phyloP scores from a whole-genome alignment of 2,888 invertebrate species.

The Parochlus steinenii region DNA sequence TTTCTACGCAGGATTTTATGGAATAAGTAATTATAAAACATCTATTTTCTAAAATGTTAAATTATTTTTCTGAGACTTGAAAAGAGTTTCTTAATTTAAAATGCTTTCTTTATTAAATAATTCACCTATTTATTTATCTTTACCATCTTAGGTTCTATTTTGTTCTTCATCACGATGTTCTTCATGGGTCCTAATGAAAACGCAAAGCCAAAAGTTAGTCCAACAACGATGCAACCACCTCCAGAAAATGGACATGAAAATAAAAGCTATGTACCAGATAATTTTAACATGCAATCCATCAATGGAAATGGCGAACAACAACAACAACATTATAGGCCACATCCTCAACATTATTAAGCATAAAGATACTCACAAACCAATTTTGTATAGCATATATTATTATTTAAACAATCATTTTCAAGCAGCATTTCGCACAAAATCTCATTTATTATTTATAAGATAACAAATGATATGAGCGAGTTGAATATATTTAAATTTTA shows the following conservation, averaged over 20 bases:
- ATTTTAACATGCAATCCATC: too few species aligned
- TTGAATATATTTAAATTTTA: too few species aligned
- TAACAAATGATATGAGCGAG: too few species aligned
- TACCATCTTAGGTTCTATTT: conserved; percentile 46
- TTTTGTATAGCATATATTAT: too few species aligned
- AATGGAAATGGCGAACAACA: too few species aligned
- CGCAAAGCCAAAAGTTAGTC: background rate
- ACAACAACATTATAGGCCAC: too few species aligned
- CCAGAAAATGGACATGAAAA: conserved; percentile 3
- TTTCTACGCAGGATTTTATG: conserved; percentile 77
- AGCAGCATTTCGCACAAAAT: too few species aligned
- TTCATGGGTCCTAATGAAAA: conserved; percentile 59
- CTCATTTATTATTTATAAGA: too few species aligned
- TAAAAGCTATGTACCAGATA: conserved; percentile 4
- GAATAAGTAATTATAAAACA: conserved; percentile 63
- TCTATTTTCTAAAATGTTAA: too few species aligned
- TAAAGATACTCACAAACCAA: too few species aligned
- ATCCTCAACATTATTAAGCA: too few species aligned
- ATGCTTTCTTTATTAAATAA: conserved; percentile 6
- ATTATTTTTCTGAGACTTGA: background rate
- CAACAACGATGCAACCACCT: background rate
- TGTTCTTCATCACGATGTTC: conserved; percentile 68
- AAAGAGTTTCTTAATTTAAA: background rate
- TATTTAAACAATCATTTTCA: too few species aligned
- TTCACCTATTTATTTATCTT: conserved; percentile 4